Evolutionary conservation across 1,140 invertebrate genomes (phyloP).

Genomic region (honey bee (Apis mellifera)): DNA sequence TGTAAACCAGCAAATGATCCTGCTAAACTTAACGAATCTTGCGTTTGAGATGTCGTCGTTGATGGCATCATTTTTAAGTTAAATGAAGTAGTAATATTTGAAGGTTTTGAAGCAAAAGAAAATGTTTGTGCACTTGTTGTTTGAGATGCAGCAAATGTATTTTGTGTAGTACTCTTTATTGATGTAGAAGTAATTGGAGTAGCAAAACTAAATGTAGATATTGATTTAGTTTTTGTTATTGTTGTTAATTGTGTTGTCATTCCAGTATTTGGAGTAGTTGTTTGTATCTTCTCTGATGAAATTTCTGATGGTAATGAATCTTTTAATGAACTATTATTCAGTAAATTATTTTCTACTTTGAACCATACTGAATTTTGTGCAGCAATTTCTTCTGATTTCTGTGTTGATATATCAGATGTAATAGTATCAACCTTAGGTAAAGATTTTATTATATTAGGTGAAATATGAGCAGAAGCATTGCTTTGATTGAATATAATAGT

Average conservation of each 20-base stretch:
- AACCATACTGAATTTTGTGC: slow-evolving; percentile 8
- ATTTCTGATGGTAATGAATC: slow-evolving; percentile 51
- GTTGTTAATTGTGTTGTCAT: slow-evolving; percentile 25
- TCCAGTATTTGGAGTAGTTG: not conserved
- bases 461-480: not conserved
- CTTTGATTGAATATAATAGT: slow-evolving; percentile 29
- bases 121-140: slow-evolving; percentile 45
- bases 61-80: slow-evolving; percentile 29
- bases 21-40: slow-evolving; percentile 38
- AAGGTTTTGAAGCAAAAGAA: slow-evolving; percentile 62
- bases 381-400: slow-evolving; percentile 56
- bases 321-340: slow-evolving; percentile 43
- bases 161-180: slow-evolving; percentile 25
- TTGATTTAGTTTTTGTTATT: not conserved
- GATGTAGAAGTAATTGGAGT: slow-evolving; percentile 4
- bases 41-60: slow-evolving; percentile 9
- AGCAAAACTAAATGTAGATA: slow-evolving; percentile 51
- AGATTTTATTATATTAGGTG: slow-evolving; percentile 20
- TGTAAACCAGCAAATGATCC: slow-evolving; percentile 27
- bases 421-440: slow-evolving; percentile 65
- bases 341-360: slow-evolving; percentile 46
- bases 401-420: slow-evolving; percentile 55
- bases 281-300: slow-evolving; percentile 16
- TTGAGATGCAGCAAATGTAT: slow-evolving; percentile 8
- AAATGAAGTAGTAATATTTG: slow-evolving; percentile 5